A percentile compares a stretch with the other conserved stretches of the same genome.
Evolutionary conservation across 1,140 invertebrate genomes (phyloP).

Genomic region (Sipha flava): DNA sequence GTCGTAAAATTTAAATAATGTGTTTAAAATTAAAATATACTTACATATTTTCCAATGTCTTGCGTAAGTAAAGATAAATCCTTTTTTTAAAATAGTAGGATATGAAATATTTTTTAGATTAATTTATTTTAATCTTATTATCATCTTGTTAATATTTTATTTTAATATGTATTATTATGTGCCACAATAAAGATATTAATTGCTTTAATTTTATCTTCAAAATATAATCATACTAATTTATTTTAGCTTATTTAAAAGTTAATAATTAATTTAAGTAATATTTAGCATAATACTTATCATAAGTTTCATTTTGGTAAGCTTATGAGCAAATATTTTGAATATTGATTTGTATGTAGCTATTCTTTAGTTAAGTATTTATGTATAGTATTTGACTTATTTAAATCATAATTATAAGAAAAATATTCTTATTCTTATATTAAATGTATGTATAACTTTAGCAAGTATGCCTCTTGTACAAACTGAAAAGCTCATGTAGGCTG

Average conservation of each 20-base stretch:
- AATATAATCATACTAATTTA: background rate
- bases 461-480: background rate
- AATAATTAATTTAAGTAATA: background rate
- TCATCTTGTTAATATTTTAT: background rate
- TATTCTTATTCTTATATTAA: background rate
- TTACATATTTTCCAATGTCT: background rate
- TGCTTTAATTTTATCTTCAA: background rate
- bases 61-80: background rate
- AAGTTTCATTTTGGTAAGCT: background rate
- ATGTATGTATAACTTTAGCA: background rate
- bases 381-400: background rate
- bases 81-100: no score
- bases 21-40: background rate
- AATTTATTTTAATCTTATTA: no score
- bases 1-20: no score
- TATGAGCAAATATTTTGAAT: background rate
- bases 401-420: background rate
- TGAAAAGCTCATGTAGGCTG: constrained; percentile 27
- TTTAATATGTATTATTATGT: background rate
- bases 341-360: background rate
- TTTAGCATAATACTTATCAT: background rate
- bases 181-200: background rate
- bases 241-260: background rate
- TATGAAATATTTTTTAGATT: no score
- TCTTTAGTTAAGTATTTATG: background rate